Evolutionary conservation across 2,797 vertebrate genomes (phyloP), one percentile per base, ranked within the genome.

Genomic region (Hypotaenidia okinawae): DNA sequence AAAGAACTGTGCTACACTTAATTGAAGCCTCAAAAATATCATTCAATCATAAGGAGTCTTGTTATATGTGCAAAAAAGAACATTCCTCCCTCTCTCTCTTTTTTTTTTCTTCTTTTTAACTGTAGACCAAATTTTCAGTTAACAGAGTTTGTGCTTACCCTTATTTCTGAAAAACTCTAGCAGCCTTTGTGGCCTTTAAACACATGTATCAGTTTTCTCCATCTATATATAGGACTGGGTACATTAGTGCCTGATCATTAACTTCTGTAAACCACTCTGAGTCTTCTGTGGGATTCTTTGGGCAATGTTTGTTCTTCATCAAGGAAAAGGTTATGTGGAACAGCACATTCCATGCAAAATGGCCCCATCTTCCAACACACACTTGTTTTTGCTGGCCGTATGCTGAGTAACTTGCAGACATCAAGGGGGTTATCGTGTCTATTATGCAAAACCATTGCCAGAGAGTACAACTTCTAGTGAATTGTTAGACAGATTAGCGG

Each of bases 241-340:
- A 66, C 61, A 89, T 95, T 89, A 95, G 66, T 90, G 66, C 54
- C 82, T 91, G 54, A 22, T 43, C 75, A 90, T 94, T 94, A 95
- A 62, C 80, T 86, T 84, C 77, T 78, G 73, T 55, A 92, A 96
- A 89, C 74, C 54, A 75, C 22, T 11, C 28, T 62, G 77, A 90
- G 52, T 86, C 87, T 89, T 89, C 81, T 83, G 33, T 55, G 41
- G 69, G 72, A 80, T 72, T 93, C 75, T 75, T 73, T 8, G 6
- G 45, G 59, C 69, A 69, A 22, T 73, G 58, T 93, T 93, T 95
- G 78, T 84, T 81, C 75, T 94, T 89, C 75, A 49, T 81, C 39
- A 73, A 78, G 89, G 79, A 78, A 91, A 91, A 90, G 62, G 51
- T 33, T 55, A 37, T 21, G 17, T 51, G 30, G n/a, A 75, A 61